phyloP scores from a whole-genome alignment of 2,888 invertebrate genomes.

The Neoitamus cyanurus region DNA sequence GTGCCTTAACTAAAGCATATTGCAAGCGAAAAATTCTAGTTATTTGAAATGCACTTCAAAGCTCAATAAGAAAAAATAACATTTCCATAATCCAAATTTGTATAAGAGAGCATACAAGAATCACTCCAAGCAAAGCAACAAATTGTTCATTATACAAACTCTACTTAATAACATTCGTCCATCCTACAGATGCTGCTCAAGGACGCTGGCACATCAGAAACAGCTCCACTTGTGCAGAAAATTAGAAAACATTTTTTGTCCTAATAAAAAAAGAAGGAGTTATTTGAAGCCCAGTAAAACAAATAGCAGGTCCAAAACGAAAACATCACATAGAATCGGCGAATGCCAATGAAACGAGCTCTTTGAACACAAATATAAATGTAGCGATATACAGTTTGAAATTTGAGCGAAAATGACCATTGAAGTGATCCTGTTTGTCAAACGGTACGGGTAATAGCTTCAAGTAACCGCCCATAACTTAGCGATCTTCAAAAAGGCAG shows the following conservation, averaged over 20 bases:
- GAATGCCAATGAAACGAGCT: not conserved
- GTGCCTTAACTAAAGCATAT: not conserved
- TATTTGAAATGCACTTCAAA: not conserved
- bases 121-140: not conserved
- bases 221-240: not conserved
- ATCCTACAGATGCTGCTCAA: not conserved
- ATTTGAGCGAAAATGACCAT: not conserved
- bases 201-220: not conserved
- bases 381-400: not conserved
- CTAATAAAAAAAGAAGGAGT: not conserved
- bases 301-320: not conserved
- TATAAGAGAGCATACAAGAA: not conserved
- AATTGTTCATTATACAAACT: not conserved
- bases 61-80: not conserved
- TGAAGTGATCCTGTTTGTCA: not conserved
- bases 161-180: not conserved
- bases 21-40: not conserved
- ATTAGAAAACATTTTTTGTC: not conserved
- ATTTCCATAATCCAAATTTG: not conserved
- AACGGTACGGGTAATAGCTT: not conserved
- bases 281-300: not conserved
- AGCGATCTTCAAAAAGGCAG: slow-evolving; percentile 30
- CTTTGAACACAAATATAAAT: not conserved
- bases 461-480: slow-evolving; percentile 6
- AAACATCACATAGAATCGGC: not conserved